These are phyloP conservation scores for Urosaurus nigricauda DNA, from an alignment of 2,797 vertebrate species.

Conservation along the genomic window DNA sequence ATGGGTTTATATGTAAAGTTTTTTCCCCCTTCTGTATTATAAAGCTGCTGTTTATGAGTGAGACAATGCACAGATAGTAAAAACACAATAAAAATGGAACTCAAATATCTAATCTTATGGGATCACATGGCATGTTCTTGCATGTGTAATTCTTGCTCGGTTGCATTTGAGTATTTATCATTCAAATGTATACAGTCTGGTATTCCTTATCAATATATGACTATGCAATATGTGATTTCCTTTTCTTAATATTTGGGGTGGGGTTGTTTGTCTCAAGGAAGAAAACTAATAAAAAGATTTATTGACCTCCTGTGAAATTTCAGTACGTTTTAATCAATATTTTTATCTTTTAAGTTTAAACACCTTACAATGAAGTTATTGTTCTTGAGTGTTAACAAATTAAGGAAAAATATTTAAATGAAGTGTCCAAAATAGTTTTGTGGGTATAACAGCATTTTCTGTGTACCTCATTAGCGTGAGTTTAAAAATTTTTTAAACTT, in stretches of 20 bases:
- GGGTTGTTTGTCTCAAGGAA: neutral
- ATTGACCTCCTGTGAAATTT: neutral
- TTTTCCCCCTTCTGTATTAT: neutral
- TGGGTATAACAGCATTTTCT: neutral
- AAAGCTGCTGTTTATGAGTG: neutral
- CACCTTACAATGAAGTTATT: neutral
- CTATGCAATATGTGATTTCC: neutral
- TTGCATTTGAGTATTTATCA: slow-evolving; percentile 1
- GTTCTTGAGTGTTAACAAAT: neutral
- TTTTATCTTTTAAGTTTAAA: neutral
- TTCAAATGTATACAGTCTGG: neutral
- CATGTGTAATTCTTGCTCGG: neutral
- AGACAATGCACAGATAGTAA: neutral
- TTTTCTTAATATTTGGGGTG: neutral
- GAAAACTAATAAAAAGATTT: slow-evolving; percentile 3
- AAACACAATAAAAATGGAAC: slow-evolving; percentile 6
- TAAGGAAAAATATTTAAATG: neutral
- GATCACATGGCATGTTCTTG: neutral
- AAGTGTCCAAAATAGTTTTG: neutral
- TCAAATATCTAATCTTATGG: neutral
- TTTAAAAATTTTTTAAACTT: neutral
- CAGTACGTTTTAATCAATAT: neutral
- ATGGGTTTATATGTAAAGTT: neutral
- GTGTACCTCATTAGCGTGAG: neutral
- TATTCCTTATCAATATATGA: neutral